Conservation (phyloP, 2,888 invertebrate genomes). For the Parnassius apollo region DNA sequence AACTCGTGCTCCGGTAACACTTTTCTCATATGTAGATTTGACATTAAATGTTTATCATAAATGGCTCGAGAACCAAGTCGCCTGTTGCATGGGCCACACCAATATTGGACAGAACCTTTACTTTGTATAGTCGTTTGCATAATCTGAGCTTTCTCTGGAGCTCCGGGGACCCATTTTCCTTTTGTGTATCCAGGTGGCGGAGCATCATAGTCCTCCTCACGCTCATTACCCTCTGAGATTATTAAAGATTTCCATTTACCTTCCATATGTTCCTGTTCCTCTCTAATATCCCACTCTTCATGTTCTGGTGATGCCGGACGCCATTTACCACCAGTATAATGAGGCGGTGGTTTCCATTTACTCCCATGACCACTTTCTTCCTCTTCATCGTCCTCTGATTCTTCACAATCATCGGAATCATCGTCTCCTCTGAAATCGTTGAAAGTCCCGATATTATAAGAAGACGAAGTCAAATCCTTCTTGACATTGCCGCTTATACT, state of each 20-base stretch:
- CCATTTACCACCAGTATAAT: constrained; percentile 76
- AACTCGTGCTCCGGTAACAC: constrained; percentile 85
- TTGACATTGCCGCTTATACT: constrained; percentile 81
- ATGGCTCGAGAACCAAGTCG: constrained; percentile 86
- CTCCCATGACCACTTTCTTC: constrained; percentile 80
- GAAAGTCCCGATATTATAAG: constrained; percentile 62
- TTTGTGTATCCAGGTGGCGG: constrained; percentile 87
- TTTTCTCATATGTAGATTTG: constrained; percentile 86
- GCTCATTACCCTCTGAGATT: constrained; percentile 56
- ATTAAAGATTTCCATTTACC: constrained; percentile 84
- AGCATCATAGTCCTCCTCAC: constrained; percentile 76
- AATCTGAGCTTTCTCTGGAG: constrained; percentile 74
- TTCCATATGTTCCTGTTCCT: constrained; percentile 79
- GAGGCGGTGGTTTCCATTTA: constrained; percentile 87
- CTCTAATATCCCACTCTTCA: constrained; percentile 79
- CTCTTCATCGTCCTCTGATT: constrained; percentile 81
- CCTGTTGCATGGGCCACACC: constrained; percentile 91
- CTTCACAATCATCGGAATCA: constrained; percentile 81
- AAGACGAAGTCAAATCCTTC: constrained; percentile 70
- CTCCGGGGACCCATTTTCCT: constrained; percentile 92
- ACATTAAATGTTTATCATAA: constrained; percentile 88
- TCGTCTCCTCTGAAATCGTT: constrained; percentile 68
- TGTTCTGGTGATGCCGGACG: constrained; percentile 69
- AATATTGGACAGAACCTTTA: constrained; percentile 83
- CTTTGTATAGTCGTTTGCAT: constrained; percentile 76